Conservation (phyloP, 2,888 invertebrate species). For the Volucella inanis region DNA sequence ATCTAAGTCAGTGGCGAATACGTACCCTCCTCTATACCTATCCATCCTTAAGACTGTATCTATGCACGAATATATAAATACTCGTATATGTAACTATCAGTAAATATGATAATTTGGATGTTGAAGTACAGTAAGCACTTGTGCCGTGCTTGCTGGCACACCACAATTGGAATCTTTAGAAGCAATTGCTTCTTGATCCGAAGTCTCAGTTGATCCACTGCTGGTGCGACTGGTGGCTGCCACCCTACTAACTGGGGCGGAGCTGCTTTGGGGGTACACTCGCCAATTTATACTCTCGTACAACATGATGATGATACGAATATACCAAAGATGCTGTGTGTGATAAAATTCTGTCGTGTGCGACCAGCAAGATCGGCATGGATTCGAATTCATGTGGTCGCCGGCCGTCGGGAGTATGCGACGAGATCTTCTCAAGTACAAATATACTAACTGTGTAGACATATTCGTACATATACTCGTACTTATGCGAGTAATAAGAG, state of each 20-base stretch:
- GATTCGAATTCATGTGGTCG: conserved; percentile 72
- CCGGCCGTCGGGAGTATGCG: conserved; percentile 28
- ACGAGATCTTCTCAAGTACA: conserved; percentile 27
- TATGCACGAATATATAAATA: conserved; percentile 49
- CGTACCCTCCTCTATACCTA: neutral
- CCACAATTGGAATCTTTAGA: conserved; percentile 72
- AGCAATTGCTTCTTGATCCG: conserved; percentile 72
- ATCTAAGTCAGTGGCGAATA: conserved; percentile 42
- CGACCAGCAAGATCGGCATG: conserved; percentile 71
- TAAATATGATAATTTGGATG: conserved; percentile 71
- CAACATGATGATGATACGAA: conserved; percentile 38
- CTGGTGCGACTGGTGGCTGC: conserved; percentile 31
- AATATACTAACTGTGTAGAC: neutral
- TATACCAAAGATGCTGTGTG: conserved; percentile 54
- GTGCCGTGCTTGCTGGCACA: conserved; percentile 70
- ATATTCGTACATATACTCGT: neutral
- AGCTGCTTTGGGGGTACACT: conserved; percentile 62
- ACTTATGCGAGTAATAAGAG: conserved; percentile 60
- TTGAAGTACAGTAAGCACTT: conserved; percentile 65
- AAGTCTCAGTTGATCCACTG: conserved; percentile 59
- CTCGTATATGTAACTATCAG: no score
- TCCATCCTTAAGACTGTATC: conserved; percentile 38
- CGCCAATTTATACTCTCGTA: conserved; percentile 66
- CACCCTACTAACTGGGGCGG: conserved; percentile 65
- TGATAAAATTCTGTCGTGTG: conserved; percentile 73